These are phyloP conservation scores for Stegodyphus dumicola DNA, from an alignment of 1,140 invertebrate species.

Conservation along the genomic window DNA sequence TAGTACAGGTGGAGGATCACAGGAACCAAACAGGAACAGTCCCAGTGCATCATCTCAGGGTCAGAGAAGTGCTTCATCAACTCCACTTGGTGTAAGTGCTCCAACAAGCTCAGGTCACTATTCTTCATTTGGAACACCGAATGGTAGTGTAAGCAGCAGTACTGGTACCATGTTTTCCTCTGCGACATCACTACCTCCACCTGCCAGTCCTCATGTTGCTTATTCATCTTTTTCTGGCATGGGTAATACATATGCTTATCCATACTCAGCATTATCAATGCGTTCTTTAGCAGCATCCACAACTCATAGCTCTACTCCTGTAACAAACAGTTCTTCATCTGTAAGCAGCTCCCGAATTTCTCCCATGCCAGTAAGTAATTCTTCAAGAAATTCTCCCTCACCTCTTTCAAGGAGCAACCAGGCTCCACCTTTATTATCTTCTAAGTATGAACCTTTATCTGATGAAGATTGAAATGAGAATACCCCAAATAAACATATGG, in stretches of 20 bases:
- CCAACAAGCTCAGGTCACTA: constrained; percentile 49
- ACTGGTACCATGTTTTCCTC: constrained; percentile 41
- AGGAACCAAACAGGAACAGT: constrained; percentile 37
- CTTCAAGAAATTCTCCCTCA: constrained; percentile 52
- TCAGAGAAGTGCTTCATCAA: constrained; percentile 52
- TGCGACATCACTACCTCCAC: constrained; percentile 65
- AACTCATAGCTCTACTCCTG: constrained; percentile 68
- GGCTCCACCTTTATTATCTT: constrained; percentile 82
- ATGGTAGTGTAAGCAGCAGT: constrained; percentile 53
- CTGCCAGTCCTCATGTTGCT: constrained; percentile 58
- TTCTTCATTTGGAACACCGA: constrained; percentile 46
- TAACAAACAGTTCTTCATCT: constrained; percentile 69
- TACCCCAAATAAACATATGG: background rate
- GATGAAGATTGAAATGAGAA: constrained; percentile 79
- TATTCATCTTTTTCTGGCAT: constrained; percentile 59
- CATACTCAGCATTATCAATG: constrained; percentile 74
- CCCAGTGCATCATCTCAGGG: constrained; percentile 49
- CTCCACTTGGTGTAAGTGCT: constrained; percentile 33
- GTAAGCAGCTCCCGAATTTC: constrained; percentile 28
- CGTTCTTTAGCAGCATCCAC: constrained; percentile 68
- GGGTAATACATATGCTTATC: constrained; percentile 72
- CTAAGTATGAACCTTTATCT: constrained; percentile 87
- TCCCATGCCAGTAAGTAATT: constrained; percentile 30
- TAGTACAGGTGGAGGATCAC: constrained; percentile 23
- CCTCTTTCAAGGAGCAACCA: constrained; percentile 66